Evolutionary conservation across 1,140 invertebrate genomes (phyloP).

Genomic region (Zaprionus nigranus): DNA sequence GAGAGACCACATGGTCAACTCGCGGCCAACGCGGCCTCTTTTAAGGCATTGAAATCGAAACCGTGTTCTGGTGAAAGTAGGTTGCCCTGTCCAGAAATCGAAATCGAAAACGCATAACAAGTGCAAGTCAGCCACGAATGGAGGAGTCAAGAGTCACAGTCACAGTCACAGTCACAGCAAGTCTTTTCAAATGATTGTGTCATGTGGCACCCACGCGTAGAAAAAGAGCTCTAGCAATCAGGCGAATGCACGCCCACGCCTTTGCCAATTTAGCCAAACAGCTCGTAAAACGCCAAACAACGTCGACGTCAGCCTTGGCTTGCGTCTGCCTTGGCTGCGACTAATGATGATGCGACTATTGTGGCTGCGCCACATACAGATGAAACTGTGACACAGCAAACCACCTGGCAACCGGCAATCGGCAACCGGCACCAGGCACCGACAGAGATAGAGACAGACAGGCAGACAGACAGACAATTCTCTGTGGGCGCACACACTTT

Average conservation of each 20-base stretch:
- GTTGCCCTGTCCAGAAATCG: conserved; percentile 52
- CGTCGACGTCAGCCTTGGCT: conserved; percentile 43
- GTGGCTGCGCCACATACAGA: conserved; percentile 8
- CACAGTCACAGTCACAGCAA: too few relatives aligned
- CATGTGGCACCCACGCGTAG: conserved; percentile 57
- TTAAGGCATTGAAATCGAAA: conserved; percentile 77
- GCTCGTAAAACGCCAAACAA: conserved; percentile 33
- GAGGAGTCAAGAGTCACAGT: conserved; percentile 14
- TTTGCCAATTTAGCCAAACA: conserved; percentile 47
- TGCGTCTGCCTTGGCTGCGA: conserved; percentile 21
- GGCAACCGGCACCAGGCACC: conserved; percentile 10
- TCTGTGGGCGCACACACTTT: conserved; percentile 48
- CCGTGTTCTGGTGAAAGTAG: conserved; percentile 79
- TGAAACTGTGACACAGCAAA: conserved; percentile 24
- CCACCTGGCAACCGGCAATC: conserved; percentile 2
- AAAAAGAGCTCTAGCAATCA: conserved; percentile 32
- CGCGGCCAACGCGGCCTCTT: conserved; percentile 1
- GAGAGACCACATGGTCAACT: neutral
- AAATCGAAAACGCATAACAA: conserved; percentile 75
- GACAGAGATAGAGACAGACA: neutral
- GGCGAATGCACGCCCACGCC: conserved; percentile 35
- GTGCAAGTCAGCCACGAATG: conserved; percentile 53
- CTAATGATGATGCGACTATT: conserved; percentile 47
- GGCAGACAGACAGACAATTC: neutral
- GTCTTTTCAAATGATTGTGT: conserved; percentile 59